phyloP scores from a whole-genome alignment of 2,888 invertebrate species.

The Synergus japonicus region DNA sequence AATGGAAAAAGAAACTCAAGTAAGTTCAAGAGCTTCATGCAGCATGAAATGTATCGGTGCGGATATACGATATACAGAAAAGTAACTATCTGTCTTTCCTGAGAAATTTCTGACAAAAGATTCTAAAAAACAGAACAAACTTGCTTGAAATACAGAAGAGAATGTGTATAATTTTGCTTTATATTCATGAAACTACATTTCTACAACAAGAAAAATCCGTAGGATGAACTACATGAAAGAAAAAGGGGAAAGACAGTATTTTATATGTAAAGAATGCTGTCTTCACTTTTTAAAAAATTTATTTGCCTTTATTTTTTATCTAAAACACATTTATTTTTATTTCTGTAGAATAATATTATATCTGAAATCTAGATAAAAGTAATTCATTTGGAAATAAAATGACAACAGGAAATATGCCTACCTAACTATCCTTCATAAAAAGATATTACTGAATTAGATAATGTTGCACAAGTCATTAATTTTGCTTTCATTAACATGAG shows the following conservation, averaged over 20 bases:
- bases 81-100: slow-evolving; percentile 2
- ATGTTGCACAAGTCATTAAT: not conserved
- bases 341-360: not conserved
- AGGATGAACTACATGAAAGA: not conserved
- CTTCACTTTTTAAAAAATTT: not conserved
- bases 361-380: not conserved
- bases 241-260: too few relatives aligned
- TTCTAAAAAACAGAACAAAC: not conserved
- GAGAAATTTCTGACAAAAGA: slow-evolving; percentile 12
- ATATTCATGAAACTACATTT: not conserved
- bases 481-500: not conserved
- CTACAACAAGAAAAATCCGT: not conserved
- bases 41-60: not conserved
- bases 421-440: not conserved
- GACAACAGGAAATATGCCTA: not conserved
- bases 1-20: slow-evolving; percentile 1
- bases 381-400: not conserved
- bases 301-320: too few relatives aligned
- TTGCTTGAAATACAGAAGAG: not conserved
- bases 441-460: not conserved
- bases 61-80: slow-evolving; percentile 10
- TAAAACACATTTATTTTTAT: too few relatives aligned
- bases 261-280: not conserved
- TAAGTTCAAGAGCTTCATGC: not conserved
- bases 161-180: slow-evolving; percentile 4